phyloP scores from a whole-genome alignment of 1,140 invertebrate genomes.

The Drosophila kanapiae region DNA sequence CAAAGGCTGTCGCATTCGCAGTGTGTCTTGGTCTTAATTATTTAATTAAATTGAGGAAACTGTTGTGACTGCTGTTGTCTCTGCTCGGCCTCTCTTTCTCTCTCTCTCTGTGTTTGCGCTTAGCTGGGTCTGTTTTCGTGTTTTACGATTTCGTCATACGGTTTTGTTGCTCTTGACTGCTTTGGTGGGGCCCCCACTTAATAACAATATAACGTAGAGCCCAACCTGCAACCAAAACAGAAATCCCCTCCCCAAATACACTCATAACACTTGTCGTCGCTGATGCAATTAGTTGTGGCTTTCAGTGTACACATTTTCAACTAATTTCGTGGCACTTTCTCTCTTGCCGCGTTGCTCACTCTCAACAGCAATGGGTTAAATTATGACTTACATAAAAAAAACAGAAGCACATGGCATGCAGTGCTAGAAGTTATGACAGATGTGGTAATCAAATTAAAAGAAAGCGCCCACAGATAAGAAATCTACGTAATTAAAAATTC shows the following conservation, averaged over 20 bases:
- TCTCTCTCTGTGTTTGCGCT: conserved; percentile 33
- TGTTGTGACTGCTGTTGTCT: conserved; percentile 52
- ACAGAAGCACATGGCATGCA: conserved; percentile 15
- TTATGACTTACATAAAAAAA: conserved; percentile 37
- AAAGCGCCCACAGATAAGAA: conserved; percentile 1
- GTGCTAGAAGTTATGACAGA: conserved; percentile 36
- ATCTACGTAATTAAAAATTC: neutral
- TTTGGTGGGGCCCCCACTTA: conserved; percentile 46
- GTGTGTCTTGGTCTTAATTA: conserved; percentile 61
- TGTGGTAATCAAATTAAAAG: conserved; percentile 43
- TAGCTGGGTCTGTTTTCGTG: conserved; percentile 36
- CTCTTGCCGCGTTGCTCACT: conserved; percentile 12
- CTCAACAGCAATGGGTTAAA: conserved; percentile 19
- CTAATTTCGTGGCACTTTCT: conserved; percentile 46
- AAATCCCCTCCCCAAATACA: conserved; percentile 20
- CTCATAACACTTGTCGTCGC: conserved; percentile 38
- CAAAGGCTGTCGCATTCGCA: conserved; percentile 44
- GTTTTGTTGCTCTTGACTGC: conserved; percentile 43
- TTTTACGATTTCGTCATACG: conserved; percentile 67
- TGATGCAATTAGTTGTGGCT: conserved; percentile 55
- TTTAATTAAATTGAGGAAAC: conserved; percentile 79
- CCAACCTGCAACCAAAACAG: conserved; percentile 25
- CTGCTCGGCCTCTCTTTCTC: neutral
- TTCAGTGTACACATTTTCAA: conserved; percentile 44
- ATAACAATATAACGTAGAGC: conserved; percentile 38